These are phyloP conservation scores for Oryctolagus cuniculus DNA, from an alignment of 2,113 vertebrate species.

Conservation along the genomic window DNA sequence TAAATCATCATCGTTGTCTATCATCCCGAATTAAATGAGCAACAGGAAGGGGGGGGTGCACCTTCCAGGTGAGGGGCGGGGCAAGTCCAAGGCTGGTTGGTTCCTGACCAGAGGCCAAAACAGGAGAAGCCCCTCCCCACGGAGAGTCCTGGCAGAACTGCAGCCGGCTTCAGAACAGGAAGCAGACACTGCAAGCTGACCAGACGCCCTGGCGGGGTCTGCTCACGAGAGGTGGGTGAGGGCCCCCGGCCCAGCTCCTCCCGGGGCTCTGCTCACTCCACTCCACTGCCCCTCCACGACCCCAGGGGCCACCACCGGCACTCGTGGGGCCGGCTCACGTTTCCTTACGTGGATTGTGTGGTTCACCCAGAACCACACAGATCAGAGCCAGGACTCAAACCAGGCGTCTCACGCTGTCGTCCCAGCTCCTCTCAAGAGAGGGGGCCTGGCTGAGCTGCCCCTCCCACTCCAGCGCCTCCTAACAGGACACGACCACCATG, in stretches of 20 bases:
- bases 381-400: neutral
- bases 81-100: too few species aligned
- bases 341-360: neutral
- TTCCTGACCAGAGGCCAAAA: too few species aligned
- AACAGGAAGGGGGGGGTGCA: neutral
- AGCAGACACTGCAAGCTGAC: too few species aligned
- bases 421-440: neutral
- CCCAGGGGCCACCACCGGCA: too few species aligned
- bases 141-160: too few species aligned
- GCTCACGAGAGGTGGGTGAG: too few species aligned
- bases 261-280: neutral
- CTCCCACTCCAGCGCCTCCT: neutral
- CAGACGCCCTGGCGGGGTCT: too few species aligned
- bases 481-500: accelerated
- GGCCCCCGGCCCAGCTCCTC: neutral
- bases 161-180: too few species aligned
- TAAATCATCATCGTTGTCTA: constrained; percentile 66
- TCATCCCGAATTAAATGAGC: constrained; percentile 62
- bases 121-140: too few species aligned
- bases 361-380: neutral
- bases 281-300: too few species aligned
- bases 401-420: neutral
- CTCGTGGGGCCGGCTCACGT: neutral
- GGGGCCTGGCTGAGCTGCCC: neutral
- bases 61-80: neutral